Evolutionary conservation across 2,113 vertebrate genomes (phyloP).

Genomic region (Paradoxurus hermaphroditus): DNA sequence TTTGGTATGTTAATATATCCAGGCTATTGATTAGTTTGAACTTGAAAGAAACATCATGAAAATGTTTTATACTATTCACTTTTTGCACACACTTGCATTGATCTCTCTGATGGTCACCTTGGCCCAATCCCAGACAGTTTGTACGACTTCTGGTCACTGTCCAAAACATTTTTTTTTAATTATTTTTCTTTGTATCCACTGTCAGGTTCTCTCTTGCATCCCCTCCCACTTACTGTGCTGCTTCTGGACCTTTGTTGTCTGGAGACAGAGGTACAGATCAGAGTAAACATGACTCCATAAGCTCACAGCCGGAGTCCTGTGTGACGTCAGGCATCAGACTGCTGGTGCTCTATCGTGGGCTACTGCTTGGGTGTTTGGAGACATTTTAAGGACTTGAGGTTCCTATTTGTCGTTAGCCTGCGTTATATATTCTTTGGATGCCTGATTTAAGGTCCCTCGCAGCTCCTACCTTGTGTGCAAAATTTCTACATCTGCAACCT

Average conservation of each 20-base stretch:
- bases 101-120: background rate
- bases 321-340: fast-evolving
- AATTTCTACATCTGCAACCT: background rate
- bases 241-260: background rate
- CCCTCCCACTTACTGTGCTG: too few species aligned
- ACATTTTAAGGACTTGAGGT: background rate
- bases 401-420: background rate
- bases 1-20: background rate
- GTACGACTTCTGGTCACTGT: background rate
- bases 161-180: background rate
- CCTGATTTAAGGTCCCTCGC: background rate
- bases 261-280: background rate
- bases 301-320: background rate
- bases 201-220: fast-evolving
- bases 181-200: background rate
- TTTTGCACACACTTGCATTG: background rate
- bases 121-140: background rate
- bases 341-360: background rate
- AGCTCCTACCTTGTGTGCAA: background rate
- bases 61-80: background rate
- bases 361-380: too few species aligned
- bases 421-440: background rate
- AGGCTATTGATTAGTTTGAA: background rate
- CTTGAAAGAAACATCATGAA: background rate
- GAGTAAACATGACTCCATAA: fast-evolving